Evolutionary conservation across 2,888 invertebrate genomes (phyloP).

Genomic region (Heliconius aoede): DNA sequence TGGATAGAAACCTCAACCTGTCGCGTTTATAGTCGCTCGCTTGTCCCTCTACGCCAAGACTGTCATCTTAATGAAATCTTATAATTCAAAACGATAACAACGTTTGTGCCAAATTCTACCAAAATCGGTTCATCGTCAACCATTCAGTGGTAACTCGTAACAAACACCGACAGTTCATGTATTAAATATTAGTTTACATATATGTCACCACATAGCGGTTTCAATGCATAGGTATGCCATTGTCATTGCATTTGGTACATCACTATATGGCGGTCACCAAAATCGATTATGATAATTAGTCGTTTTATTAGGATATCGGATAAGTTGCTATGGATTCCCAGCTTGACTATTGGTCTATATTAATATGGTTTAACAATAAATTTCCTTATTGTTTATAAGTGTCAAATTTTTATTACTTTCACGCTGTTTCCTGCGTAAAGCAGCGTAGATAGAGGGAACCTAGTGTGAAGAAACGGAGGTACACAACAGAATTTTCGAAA

Average conservation of each 20-base stretch:
- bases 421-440: too few relatives aligned
- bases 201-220: neutral
- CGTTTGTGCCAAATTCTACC: neutral
- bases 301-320: constrained; percentile 21
- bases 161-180: neutral
- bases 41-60: too few relatives aligned
- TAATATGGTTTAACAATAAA: neutral
- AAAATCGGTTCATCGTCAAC: neutral
- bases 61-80: too few relatives aligned
- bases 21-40: too few relatives aligned
- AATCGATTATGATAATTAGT: constrained; percentile 24
- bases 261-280: constrained; percentile 20
- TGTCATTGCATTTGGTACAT: constrained; percentile 14
- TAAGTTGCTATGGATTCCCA: neutral
- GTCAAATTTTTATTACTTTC: too few relatives aligned
- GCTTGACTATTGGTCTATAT: too few relatives aligned
- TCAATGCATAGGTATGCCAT: constrained; percentile 11
- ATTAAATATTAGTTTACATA: neutral
- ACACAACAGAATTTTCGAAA: too few relatives aligned
- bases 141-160: neutral
- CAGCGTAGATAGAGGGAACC: too few relatives aligned
- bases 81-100: too few relatives aligned
- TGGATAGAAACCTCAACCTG: neutral
- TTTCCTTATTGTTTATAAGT: neutral
- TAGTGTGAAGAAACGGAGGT: too few relatives aligned